Base-by-base conservation (phyloP, 2,888 invertebrate genomes). In the Carcina quercana region DNA sequence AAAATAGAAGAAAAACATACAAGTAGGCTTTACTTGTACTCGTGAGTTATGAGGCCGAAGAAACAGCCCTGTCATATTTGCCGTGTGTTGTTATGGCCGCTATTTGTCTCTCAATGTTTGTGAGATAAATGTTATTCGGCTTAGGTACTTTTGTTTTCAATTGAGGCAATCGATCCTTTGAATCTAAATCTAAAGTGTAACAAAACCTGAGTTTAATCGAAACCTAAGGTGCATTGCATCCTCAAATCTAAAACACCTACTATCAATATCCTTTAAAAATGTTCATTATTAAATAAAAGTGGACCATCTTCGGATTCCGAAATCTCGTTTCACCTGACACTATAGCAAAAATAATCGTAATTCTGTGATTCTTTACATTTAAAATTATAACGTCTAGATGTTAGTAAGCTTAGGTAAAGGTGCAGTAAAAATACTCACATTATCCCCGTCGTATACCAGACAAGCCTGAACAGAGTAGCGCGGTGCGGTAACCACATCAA, bases 341-440 rank as follows among this genome's bases (percentile, higher is more conserved):
- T n/a, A n/a, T n/a, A n/a, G n/a, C n/a, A n/a, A n/a, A n/a, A n/a
- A n/a, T n/a, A n/a, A n/a, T n/a, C n/a, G n/a, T n/a, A n/a, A n/a
- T n/a, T n/a, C n/a, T n/a, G n/a, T n/a, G 2, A 7, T 8, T 25
- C 14, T 51, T 58, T 60, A 50, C 58, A 63, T 61, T 64, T 57
- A 50, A 59, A 63, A 59, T 63, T 57, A 52, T 50, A 61, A 45
- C 53, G 59, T 66, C 66, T 59, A 65, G 69, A 60, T 65, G 63
- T 62, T 59, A 54, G n/a, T n/a, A n/a, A n/a, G 67, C 61, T 71
- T 55, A 59, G 53, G 55, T 8, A 47, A 45, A 63, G 64, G 61
- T 70, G 62, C 51, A 53, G 61, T 55, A 66, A 74, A 74, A 73
- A 73, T 67, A 70, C 67, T 56, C 45, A 58, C 54, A 67, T 70